Percentiles rank a stretch among this genome's conserved stretches.
Evolutionary conservation across 1,140 invertebrate genomes (phyloP).

Genomic region (Platorchestia sp.): DNA sequence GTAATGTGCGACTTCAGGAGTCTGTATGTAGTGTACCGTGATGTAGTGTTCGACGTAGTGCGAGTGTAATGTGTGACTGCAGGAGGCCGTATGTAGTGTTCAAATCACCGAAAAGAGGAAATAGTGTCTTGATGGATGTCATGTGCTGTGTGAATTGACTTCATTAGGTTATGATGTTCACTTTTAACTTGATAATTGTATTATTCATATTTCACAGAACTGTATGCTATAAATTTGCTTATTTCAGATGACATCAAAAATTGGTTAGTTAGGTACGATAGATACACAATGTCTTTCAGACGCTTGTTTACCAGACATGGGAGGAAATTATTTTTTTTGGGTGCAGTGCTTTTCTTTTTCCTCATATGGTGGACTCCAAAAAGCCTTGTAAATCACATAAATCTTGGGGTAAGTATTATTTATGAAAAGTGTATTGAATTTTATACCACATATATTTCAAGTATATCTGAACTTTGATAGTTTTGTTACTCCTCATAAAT

Average conservation of each 20-base stretch:
- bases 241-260: not conserved
- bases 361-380: slow-evolving; percentile 15
- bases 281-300: not conserved
- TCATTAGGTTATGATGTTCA: too few species aligned
- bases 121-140: too few species aligned
- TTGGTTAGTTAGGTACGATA: not conserved
- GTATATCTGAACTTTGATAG: not conserved
- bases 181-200: too few species aligned
- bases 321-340: not conserved
- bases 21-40: too few species aligned
- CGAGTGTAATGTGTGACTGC: too few species aligned
- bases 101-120: too few species aligned
- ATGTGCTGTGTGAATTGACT: too few species aligned
- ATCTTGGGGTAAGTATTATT: not conserved
- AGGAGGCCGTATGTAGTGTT: too few species aligned
- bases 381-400: not conserved
- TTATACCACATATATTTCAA: not conserved
- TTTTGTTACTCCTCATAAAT: not conserved
- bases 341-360: not conserved
- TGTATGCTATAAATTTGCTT: not conserved
- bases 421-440: not conserved
- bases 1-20: too few species aligned
- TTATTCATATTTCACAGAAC: too few species aligned
- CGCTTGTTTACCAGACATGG: not conserved
- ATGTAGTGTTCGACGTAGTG: too few species aligned